Evolutionary conservation across 2,113 vertebrate genomes (phyloP), one percentile per base, ranked within the genome.

Genomic region (Osmerus mordax): DNA sequence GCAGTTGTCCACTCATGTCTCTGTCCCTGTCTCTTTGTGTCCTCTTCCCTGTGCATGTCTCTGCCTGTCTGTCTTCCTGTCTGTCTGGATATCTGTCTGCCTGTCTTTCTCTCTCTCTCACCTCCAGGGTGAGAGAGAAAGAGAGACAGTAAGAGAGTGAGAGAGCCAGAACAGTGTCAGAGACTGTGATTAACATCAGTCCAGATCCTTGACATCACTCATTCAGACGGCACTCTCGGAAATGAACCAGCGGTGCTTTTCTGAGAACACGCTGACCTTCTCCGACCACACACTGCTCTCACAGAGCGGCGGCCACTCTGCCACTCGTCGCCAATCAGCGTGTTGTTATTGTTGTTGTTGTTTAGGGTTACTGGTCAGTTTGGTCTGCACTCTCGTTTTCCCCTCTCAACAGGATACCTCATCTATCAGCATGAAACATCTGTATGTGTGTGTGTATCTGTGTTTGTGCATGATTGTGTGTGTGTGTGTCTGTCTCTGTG

Each of bases 221-320:
- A 82, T 79, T 83, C 84, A 81, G 81, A 75, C 56, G 80, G 82
- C 81, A 88, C 81, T 89, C 72, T 81, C 81, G 80, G 81, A 87
- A 86, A 86, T 87, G 81, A 89, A 85, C 80, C 83, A 73, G 78
- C 53, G 55, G 25, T 65, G 76, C 83, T 74, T 80, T 15, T 2
- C 11, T 61, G 65, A 76, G 83, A 87, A 76, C 78, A 76, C 29
- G 69, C 64, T 83, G 84, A 86, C 86, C 84, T 76, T 87, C 78
- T 80, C 78, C 70, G 62, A 70, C 65, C 74, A 73, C 60, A 76
- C 69, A 67, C 66, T 73, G 65, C 83, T 78, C 78, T 86, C 69
- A 52, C 15, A 14, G 21, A 78, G 75, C 36, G 65, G 65, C 64
- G 72, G 60, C 18, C 0, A 19, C 52, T 52, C 21, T 8, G 5